Base-by-base conservation (phyloP, 2,888 invertebrate genomes). In the Abscondita cerata region DNA sequence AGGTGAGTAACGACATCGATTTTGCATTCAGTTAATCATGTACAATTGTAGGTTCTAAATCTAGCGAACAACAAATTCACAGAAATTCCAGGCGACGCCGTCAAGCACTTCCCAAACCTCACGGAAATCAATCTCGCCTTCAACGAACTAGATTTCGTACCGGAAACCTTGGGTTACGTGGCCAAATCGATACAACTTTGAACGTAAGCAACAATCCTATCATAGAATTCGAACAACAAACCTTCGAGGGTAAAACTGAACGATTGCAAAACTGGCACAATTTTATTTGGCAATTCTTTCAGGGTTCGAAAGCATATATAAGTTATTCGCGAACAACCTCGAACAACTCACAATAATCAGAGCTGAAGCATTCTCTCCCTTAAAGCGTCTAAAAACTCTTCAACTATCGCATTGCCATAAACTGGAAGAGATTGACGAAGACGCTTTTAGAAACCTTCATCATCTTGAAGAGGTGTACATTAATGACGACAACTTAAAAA, bases 141-240 rank as follows among this genome's bases (percentile, higher is more conserved):
- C 41, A 90, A 90, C 76, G 78, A 81, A 48, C 82, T 90, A 53
- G 81, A 82, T 41, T 82, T 80, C 3, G 84, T 89, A 13, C 89
- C 90, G 0, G 81, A 82, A 52, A 83, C 83, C 68, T 74, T 89
- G 44, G 82, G 80, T 48, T 72, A 83, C 53, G 76, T 88, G 20
- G 84, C 85, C n/a, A 76, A 76, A 48, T 83, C 84, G 3, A 77
- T 90, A 61, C 80, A 84, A 71, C 82, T 56, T 80, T 90, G 13
- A 85, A 85, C 34, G 80, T 90, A 69, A 87, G 87, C 66, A 81
- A 83, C 61, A 90, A 90, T 76, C 83, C 83, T 0, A 83, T 90
- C 44, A 75, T 82, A 13, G 83, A 84, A 67, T 78, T 90, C 1
- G 83, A 82, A 41, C 85, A 86, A 66, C 82, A 84, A 67, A 86